Percentiles rank a stretch among this genome's conserved stretches.
Evolutionary conservation across 2,888 invertebrate genomes (phyloP).

Genomic region (Apamea epomidion): DNA sequence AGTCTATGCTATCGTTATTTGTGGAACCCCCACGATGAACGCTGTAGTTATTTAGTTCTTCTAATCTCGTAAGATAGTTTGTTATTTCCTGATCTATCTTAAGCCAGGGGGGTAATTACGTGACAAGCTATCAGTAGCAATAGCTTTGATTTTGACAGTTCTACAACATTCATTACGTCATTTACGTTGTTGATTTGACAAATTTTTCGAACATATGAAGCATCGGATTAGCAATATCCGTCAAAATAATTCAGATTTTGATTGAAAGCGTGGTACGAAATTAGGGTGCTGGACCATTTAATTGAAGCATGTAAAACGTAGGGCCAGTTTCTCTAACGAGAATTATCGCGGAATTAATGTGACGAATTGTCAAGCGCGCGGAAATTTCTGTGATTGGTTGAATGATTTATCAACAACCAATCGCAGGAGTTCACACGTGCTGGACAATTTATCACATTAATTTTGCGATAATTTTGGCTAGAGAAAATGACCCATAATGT

Average conservation of each 20-base stretch:
- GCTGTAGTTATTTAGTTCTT: constrained; percentile 3
- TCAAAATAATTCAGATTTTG: not conserved
- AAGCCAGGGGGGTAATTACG: not conserved
- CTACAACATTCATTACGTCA: not conserved
- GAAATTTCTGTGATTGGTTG: not conserved
- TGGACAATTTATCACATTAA: not conserved
- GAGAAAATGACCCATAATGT: not conserved
- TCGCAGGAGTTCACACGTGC: not conserved
- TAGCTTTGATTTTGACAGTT: not conserved
- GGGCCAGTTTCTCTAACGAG: not conserved
- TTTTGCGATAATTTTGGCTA: not conserved
- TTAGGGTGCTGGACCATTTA: not conserved
- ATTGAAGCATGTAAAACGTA: not conserved
- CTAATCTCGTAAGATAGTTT: constrained; percentile 15
- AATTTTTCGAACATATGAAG: not conserved
- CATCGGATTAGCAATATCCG: not conserved
- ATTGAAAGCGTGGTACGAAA: not conserved
- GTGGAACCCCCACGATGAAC: constrained; percentile 13
- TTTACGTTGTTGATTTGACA: not conserved
- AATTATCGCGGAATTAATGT: not conserved
- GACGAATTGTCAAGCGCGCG: not conserved
- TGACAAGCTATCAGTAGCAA: not conserved
- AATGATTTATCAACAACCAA: not conserved
- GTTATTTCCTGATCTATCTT: constrained; percentile 1
- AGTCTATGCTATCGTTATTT: constrained; percentile 10